Evolutionary conservation across 2,797 vertebrate species (phyloP), one percentile per base, ranked within the genome.

Genomic region (Galagoides demidoff): DNA sequence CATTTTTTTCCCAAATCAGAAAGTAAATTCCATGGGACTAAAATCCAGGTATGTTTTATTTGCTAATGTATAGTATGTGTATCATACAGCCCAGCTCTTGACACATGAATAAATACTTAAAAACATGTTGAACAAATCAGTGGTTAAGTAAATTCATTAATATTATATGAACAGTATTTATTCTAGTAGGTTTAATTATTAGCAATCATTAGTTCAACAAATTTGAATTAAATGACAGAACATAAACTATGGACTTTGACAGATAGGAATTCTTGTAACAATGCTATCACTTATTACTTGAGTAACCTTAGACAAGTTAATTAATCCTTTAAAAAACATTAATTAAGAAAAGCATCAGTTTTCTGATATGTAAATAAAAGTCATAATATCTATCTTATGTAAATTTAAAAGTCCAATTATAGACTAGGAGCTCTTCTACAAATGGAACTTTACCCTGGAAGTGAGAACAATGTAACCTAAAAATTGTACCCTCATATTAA

Each of bases 21-120:
- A 90, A 90, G 29, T 43, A 84, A 78, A 71, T 93, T 95, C 16
- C 57, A 25, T 57, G 29, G 66, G 14, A 90, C 12, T 64, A 91
- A 20, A 10, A n/a, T 29, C 43, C 25, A 77, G 37, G 2, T 73
- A 59, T 73, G 4, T 34, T 87, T 93, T 70, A 14, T 84, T 88
- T 73, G 27, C 57, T 92, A 63, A 92, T 49, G 45, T 59, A 39
- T 78, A 17, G 14, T 17, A 83, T 70, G n/a, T 39, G 76, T 37
- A 59, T 90, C 27, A 31, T 31, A 64, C 12, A 66, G 7, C 19
- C 23, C 29, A 85, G 82, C 90, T 70, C 16, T 74, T 83, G 45
- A 63, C 9, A 71, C 2, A 45, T 7, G 37, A 31, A 86, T 39
- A 77, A 20, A 22, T 86, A 45, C 10, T 83, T 17, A 77, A 71